Base-by-base conservation (phyloP, 2,797 vertebrate species). In the Myripristis murdjan region DNA sequence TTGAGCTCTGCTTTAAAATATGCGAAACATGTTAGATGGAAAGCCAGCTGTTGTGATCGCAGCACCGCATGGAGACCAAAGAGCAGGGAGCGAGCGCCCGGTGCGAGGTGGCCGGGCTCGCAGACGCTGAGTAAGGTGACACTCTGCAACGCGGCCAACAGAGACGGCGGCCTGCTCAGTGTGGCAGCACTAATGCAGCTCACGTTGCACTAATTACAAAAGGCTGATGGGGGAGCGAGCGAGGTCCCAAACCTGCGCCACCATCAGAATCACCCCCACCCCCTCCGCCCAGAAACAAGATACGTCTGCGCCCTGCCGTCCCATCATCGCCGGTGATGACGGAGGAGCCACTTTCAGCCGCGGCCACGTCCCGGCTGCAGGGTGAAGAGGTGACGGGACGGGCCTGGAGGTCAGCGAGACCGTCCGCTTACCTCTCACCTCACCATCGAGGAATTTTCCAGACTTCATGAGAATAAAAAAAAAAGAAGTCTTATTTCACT, bases 131-230 rank as follows among this genome's bases (percentile, higher is more conserved):
- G 76, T 77, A 87, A 82, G 72, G 67, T 22, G 75, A 88, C 81
- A 87, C 87, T 66, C 75, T 69, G 66, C 76, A 70, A 66, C 70
- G 1, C 56, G 43, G 6, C 28, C 63, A 7, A 20, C 54, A 28
- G 53, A 67, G 73, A 16, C 77, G 24, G 70, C 0, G 63, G 74
- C 51, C 65, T 18, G 71, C 58, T 68, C 73, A 2, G 12, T 4
- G 62, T n/a, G 71, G 35, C 56, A 20, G 60, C 68, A 84, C 85
- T 79, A 83, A 91, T 69, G 79, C 83, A 82, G 81, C 75, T 87
- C 89, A 88, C 73, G 68, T 90, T 88, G 80, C 82, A 41, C 79
- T 82, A 24, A 86, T 85, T 83, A 87, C 81, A 87, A 81, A n/a
- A 74, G 67, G 57, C 68, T 68, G 28, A 57, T 15, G 35, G 18